Evolutionary conservation across 2,888 invertebrate genomes (phyloP).

Genomic region (Phaonia tiefii): DNA sequence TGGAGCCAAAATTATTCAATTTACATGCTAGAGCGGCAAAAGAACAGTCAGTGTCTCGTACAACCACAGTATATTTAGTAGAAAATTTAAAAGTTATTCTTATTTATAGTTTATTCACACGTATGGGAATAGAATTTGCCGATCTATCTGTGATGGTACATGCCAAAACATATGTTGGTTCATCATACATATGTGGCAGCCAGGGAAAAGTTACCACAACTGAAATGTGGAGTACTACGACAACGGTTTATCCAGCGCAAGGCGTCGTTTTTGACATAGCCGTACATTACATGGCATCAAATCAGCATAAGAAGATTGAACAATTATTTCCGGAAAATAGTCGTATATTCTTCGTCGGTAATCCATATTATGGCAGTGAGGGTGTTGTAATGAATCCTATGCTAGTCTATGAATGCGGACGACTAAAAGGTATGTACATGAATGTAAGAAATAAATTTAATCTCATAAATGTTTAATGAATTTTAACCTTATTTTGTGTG

Average conservation of each 20-base stretch:
- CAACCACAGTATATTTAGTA: not conserved
- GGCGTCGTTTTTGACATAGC: slow-evolving; percentile 73
- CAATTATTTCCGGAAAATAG: slow-evolving; percentile 87
- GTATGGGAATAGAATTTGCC: slow-evolving; percentile 90
- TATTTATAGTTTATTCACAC: slow-evolving; percentile 75
- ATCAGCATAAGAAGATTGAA: slow-evolving; percentile 77
- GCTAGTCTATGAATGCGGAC: slow-evolving; percentile 76
- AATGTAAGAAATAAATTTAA: too few species aligned
- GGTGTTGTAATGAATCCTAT: slow-evolving; percentile 84
- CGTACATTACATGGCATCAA: slow-evolving; percentile 76
- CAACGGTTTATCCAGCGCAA: slow-evolving; percentile 84
- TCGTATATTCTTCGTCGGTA: slow-evolving; percentile 88
- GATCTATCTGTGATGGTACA: slow-evolving; percentile 85
- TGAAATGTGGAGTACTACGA: slow-evolving; percentile 86
- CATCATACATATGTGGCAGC: slow-evolving; percentile 83
- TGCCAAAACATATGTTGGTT: slow-evolving; percentile 87
- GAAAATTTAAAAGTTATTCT: slow-evolving; percentile 20
- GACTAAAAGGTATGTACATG: slow-evolving; percentile 78
- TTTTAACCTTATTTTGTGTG: slow-evolving; percentile 3
- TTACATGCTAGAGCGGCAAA: slow-evolving; percentile 70
- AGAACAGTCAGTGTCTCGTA: slow-evolving; percentile 74
- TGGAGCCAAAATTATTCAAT: slow-evolving; percentile 71
- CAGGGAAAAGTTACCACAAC: slow-evolving; percentile 85
- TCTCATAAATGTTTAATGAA: too few species aligned
- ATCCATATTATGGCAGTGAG: slow-evolving; percentile 90